Percentiles rank a stretch among this genome's conserved stretches.
Conservation (phyloP, 2,113 vertebrate genomes). For the Sander lucioperca region DNA sequence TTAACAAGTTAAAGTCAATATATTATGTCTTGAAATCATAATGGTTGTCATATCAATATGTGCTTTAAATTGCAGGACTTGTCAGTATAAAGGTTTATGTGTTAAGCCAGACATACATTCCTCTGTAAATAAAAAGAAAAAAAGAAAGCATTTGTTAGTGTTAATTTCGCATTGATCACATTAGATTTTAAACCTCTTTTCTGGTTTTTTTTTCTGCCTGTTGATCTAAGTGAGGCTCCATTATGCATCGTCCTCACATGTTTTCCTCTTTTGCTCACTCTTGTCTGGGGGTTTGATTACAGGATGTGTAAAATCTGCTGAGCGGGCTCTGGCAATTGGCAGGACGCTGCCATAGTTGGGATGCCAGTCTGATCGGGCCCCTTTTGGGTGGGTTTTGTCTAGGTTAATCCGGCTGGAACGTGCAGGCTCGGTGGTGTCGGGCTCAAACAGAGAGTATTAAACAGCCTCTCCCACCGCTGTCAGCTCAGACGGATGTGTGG, state of each 20-base stretch:
- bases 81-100: slow-evolving; percentile 84
- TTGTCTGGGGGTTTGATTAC: slow-evolving; percentile 55
- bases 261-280: slow-evolving; percentile 33
- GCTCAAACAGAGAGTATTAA: slow-evolving; percentile 80
- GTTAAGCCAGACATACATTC: slow-evolving; percentile 84
- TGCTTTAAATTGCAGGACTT: slow-evolving; percentile 87
- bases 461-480: slow-evolving; percentile 44
- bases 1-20: slow-evolving; percentile 81
- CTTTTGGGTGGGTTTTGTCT: slow-evolving; percentile 69
- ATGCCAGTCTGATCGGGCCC: slow-evolving; percentile 74
- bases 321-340: slow-evolving; percentile 54
- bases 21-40: slow-evolving; percentile 86
- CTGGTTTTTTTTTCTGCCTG: slow-evolving; percentile 13
- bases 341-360: slow-evolving; percentile 62
- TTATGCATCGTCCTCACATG: slow-evolving; percentile 7
- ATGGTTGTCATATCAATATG: slow-evolving; percentile 85
- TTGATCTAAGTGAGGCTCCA: slow-evolving; percentile 3
- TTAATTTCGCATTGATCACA: not conserved
- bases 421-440: slow-evolving; percentile 55
- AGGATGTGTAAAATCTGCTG: slow-evolving; percentile 79
- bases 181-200: slow-evolving; percentile 12
- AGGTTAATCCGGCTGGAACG: slow-evolving; percentile 79
- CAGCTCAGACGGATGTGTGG: slow-evolving; percentile 44
- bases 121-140: slow-evolving; percentile 87
- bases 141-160: slow-evolving; percentile 46